phyloP scores from a whole-genome alignment of 92 coral and sea anemone species.

The Metridium senile region DNA sequence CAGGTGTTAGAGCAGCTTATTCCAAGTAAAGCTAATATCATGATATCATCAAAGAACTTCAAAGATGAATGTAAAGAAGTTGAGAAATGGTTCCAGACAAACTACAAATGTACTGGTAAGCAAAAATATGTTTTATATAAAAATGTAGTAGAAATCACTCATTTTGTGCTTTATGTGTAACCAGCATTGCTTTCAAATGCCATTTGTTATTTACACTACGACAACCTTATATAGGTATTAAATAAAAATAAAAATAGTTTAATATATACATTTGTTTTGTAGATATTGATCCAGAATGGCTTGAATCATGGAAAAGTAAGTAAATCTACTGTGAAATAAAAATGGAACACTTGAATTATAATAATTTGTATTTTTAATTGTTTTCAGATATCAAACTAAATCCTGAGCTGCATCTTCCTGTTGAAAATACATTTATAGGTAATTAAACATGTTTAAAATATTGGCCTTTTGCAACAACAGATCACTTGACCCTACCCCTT shows the following conservation, averaged over 20 bases:
- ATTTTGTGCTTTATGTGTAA: too few relatives aligned
- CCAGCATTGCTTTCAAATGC: too few relatives aligned
- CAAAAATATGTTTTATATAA: too few relatives aligned
- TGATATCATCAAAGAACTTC: slow-evolving; percentile 71
- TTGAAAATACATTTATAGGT: slow-evolving; percentile 76
- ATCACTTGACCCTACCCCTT: too few relatives aligned
- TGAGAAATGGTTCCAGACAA: slow-evolving; percentile 88
- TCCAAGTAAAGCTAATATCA: slow-evolving; percentile 79
- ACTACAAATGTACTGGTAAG: slow-evolving; percentile 70
- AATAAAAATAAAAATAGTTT: too few relatives aligned
- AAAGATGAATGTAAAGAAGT: slow-evolving; percentile 75
- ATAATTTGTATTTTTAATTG: background rate
- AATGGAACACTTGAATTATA: background rate
- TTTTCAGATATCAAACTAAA: slow-evolving; percentile 57
- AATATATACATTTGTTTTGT: too few relatives aligned
- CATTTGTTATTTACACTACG: too few relatives aligned
- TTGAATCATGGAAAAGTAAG: slow-evolving; percentile 75
- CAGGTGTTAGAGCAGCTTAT: slow-evolving; percentile 61
- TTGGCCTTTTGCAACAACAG: too few relatives aligned
- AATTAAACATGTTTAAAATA: background rate
- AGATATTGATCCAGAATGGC: slow-evolving; percentile 70
- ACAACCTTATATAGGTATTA: too few relatives aligned
- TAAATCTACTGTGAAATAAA: background rate
- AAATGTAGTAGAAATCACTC: too few relatives aligned
- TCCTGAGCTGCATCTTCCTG: slow-evolving; percentile 77